Conservation (phyloP, 2,797 vertebrate species). For the Gastrophryne carolinensis region DNA sequence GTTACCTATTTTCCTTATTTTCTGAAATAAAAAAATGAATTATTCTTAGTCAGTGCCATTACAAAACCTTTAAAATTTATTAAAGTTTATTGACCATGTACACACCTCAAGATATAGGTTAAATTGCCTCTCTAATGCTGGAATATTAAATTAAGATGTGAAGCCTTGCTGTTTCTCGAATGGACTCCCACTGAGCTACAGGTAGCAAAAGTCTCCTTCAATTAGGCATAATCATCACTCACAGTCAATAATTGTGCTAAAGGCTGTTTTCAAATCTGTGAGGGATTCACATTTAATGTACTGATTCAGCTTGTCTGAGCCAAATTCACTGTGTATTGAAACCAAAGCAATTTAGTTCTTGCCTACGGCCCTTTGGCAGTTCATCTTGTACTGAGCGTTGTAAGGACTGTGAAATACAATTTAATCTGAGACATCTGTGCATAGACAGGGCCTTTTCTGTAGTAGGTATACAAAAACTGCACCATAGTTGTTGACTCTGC, state of each 20-base stretch:
- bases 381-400: constrained; percentile 77
- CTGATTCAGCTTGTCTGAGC: constrained; percentile 97
- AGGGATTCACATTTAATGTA: constrained; percentile 96
- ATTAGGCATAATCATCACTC: constrained; percentile 99
- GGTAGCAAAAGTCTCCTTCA: constrained; percentile 98
- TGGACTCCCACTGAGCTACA: constrained; percentile 91
- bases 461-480: constrained; percentile 79
- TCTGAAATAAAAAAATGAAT: constrained; percentile 77
- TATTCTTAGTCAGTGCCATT: constrained; percentile 69
- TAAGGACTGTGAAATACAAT: constrained; percentile 88
- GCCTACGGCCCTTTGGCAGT: constrained; percentile 96
- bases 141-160: constrained; percentile 80
- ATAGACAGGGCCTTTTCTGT: constrained; percentile 82
- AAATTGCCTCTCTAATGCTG: constrained; percentile 67
- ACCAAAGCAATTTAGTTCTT: constrained; percentile 99
- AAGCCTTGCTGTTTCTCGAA: constrained; percentile 64
- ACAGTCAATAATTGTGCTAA: constrained; percentile 97
- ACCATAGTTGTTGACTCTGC: constrained; percentile 84
- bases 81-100: constrained; percentile 79
- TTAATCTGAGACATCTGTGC: constrained; percentile 99
- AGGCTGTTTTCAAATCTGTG: constrained; percentile 96
- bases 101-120: constrained; percentile 69
- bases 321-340: constrained; percentile 97
- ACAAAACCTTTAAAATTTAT: constrained; percentile 75
- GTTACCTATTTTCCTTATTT: constrained; percentile 67